A percentile compares a stretch with the other conserved stretches of the same genome.
phyloP scores from a whole-genome alignment of 2,113 vertebrate species.

The Sturnus vulgaris region DNA sequence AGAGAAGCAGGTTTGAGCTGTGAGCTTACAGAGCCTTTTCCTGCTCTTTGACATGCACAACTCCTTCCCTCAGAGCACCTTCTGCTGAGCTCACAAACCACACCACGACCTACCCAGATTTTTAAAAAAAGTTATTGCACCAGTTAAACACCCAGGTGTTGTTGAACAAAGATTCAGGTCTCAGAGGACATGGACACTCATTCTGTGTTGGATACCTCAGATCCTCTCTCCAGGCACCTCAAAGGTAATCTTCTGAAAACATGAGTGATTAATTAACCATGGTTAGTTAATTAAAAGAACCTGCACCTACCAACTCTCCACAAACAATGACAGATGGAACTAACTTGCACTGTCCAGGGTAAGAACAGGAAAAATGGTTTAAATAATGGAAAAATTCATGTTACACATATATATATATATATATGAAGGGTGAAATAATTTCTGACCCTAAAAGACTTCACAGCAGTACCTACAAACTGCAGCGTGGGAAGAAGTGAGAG shows the following conservation, averaged over 20 bases:
- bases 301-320: neutral
- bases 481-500: accelerated
- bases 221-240: neutral
- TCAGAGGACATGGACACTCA: accelerated
- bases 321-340: neutral
- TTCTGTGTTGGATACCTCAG: accelerated
- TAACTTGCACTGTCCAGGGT: neutral
- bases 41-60: neutral
- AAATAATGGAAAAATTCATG: neutral
- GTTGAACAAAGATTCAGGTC: neutral
- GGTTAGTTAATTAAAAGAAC: neutral
- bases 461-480: neutral
- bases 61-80: neutral
- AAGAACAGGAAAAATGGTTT: neutral
- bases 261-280: no score
- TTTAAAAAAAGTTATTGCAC: neutral
- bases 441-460: neutral
- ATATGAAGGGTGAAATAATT: neutral
- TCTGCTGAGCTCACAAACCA: neutral
- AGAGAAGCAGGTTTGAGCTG: neutral
- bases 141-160: neutral
- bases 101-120: neutral
- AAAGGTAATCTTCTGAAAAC: neutral
- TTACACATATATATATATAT: no score
- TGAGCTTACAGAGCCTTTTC: neutral